phyloP scores from a whole-genome alignment of 2,888 invertebrate genomes.

The Tenodera sinensis region DNA sequence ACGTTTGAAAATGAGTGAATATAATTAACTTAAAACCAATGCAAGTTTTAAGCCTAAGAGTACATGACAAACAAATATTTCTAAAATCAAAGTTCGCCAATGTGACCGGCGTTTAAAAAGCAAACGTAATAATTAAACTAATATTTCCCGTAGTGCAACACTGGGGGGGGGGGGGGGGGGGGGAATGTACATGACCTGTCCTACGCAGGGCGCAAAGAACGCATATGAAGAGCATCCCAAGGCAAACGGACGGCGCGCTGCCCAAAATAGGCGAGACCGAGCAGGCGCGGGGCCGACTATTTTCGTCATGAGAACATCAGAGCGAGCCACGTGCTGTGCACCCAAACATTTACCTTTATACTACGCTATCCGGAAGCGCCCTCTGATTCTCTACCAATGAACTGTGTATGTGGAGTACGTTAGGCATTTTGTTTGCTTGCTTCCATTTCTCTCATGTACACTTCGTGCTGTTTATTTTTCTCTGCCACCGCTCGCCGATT shows the following conservation, averaged over 20 bases:
- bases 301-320: neutral
- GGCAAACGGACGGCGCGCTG: constrained; percentile 8
- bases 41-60: too few relatives aligned
- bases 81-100: too few relatives aligned
- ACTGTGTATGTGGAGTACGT: neutral
- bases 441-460: too few relatives aligned
- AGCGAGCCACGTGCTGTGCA: neutral
- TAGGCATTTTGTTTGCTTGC: too few relatives aligned
- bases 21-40: too few relatives aligned
- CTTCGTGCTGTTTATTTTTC: too few relatives aligned
- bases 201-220: neutral
- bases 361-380: neutral
- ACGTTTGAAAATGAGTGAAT: too few relatives aligned
- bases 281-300: neutral
- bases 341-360: neutral
- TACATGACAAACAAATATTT: too few relatives aligned
- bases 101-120: too few relatives aligned
- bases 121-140: neutral
- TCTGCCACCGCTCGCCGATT: too few relatives aligned
- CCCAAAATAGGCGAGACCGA: constrained; percentile 38
- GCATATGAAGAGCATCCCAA: neutral
- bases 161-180: too few relatives aligned
- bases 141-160: neutral
- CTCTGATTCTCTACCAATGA: neutral
- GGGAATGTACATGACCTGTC: neutral